These are phyloP conservation scores for Tokudaia muenninki DNA, from an alignment of 2,797 vertebrate species.

Conservation along the genomic window DNA sequence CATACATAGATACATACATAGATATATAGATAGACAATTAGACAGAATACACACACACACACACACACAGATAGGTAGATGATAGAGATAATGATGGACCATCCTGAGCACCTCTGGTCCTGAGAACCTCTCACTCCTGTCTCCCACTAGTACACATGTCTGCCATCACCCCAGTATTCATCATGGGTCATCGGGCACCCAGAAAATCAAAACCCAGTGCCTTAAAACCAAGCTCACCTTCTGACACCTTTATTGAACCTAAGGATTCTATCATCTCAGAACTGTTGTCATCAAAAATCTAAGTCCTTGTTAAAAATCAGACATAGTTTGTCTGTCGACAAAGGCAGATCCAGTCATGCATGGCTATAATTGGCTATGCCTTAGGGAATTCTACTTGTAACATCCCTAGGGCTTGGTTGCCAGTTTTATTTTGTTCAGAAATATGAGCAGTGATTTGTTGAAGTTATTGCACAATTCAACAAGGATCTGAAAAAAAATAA, in stretches of 20 bases:
- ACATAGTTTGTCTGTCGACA: background rate
- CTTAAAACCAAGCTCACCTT: background rate
- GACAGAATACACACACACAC: background rate
- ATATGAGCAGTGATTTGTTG: background rate
- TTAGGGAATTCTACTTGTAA: background rate
- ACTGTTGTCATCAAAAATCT: background rate
- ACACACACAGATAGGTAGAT: background rate
- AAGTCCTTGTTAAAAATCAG: slow-evolving; percentile 8
- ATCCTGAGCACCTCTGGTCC: background rate
- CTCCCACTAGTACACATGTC: background rate
- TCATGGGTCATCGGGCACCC: background rate
- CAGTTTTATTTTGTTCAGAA: background rate
- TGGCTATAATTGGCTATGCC: background rate
- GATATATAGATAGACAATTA: background rate
- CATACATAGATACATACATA: background rate
- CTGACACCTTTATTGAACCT: background rate
- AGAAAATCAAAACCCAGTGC: background rate
- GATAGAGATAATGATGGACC: background rate
- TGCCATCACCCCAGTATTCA: background rate
- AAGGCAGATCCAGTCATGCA: background rate
- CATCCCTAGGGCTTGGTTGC: background rate
- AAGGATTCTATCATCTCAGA: background rate
- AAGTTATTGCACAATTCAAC: background rate
- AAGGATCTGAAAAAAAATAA: slow-evolving; percentile 45
- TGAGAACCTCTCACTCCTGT: background rate